phyloP scores from a whole-genome alignment of 2,888 invertebrate genomes.

The Lepidocyrtoides sp. region DNA sequence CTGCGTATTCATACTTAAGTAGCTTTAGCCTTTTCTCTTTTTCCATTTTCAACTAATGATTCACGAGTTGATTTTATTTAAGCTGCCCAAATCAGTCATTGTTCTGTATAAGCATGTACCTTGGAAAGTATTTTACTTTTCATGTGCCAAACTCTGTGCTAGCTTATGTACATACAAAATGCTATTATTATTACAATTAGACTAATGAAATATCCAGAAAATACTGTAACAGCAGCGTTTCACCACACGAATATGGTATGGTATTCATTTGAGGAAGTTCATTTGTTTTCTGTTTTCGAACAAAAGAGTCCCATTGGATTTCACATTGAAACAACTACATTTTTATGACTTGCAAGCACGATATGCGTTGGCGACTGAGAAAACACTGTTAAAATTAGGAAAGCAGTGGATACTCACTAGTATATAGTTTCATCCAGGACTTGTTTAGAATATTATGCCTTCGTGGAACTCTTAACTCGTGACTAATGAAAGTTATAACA shows the following conservation, averaged over 20 bases:
- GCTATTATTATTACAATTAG: conserved; percentile 26
- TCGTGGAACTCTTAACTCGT: too few relatives aligned
- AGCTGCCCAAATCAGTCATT: conserved; percentile 23
- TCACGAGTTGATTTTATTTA: conserved; percentile 10
- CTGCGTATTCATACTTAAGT: too few relatives aligned
- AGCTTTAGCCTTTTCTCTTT: too few relatives aligned
- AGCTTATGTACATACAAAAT: not conserved
- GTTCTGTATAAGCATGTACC: conserved; percentile 6
- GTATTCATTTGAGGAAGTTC: not conserved
- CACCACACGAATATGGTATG: conserved; percentile 19
- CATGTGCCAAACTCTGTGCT: not conserved
- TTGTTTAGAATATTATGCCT: too few relatives aligned
- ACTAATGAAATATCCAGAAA: conserved; percentile 45
- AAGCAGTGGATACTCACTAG: too few relatives aligned
- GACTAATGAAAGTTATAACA: too few relatives aligned
- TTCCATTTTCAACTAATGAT: conserved; percentile 42
- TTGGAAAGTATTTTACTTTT: conserved; percentile 9
- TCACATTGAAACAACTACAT: not conserved
- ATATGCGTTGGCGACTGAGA: not conserved
- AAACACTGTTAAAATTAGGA: not conserved
- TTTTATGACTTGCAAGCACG: conserved; percentile 36
- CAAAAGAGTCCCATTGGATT: conserved; percentile 17
- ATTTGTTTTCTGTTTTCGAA: conserved; percentile 27
- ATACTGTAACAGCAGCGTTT: not conserved
- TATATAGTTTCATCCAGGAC: too few relatives aligned